Evolutionary conservation across 2,888 invertebrate species (phyloP), one percentile per base, ranked within the genome.

Genomic region (Eupithecia centaureata): DNA sequence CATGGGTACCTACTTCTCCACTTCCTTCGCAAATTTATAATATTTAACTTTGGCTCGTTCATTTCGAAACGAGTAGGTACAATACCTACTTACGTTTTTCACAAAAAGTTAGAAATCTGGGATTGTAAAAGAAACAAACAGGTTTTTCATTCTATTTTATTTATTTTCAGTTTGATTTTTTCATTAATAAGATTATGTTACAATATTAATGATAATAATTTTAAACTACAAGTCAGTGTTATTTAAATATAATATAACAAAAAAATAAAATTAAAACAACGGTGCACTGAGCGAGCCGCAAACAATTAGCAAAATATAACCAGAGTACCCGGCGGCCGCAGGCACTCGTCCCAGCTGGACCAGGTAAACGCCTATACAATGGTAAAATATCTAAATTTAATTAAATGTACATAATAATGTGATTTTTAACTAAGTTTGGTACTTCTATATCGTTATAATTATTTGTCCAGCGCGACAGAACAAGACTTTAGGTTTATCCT

Each of bases 171-270:
- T 91, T 93, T 92, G 90, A 92, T 92, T 93, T 91, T 90, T 92
- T 93, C 90, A 91, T 92, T 92, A 93, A 92, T 93, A 92, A 91
- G 93, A 93, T 93, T 93, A 93, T 93, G 92, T 92, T 93, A 93
- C 93, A 93, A 92, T 93, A 93, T 92, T 92, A 91, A 92, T 91
- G 90, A 91, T 92, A 93, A 93, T 93, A 92, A 91, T 92, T 90
- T 88, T 89, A 92, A 91, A 91, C 92, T 93, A 93, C 89, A 92
- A 91, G 92, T 92, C 89, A 91, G 93, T 92, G 89, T 91, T 90
- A 89, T 89, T 90, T 90, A 93, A 93, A 93, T 93, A 93, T 82
- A 83, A 82, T 93, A 91, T 92, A 92, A 93, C 92, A 93, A 92
- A 92, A 86, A 86, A 76, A 72, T 80, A 88, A 90, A 87, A 85